These are phyloP conservation scores for Mamestra configurata DNA, from an alignment of 1,140 invertebrate species.

Conservation along the genomic window DNA sequence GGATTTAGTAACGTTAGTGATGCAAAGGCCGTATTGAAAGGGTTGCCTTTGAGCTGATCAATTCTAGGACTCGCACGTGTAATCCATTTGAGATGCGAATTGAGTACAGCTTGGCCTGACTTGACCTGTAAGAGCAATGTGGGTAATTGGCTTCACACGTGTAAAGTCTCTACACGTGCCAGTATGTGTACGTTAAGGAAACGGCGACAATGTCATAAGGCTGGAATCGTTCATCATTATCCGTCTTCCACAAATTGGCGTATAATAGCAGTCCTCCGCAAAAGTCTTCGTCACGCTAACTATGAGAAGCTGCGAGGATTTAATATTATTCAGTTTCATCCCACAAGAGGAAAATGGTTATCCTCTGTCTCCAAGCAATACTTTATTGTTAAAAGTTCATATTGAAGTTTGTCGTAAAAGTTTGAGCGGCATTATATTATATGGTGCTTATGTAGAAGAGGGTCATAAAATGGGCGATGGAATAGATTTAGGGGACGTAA, in stretches of 20 bases:
- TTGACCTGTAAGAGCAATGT: neutral
- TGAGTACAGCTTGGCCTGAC: neutral
- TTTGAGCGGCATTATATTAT: slow-evolving; percentile 10
- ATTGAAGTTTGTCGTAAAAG: slow-evolving; percentile 7
- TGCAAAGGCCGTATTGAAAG: neutral
- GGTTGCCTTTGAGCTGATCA: neutral
- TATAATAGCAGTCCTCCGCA: neutral
- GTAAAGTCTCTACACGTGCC: too few relatives aligned
- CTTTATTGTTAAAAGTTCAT: slow-evolving; percentile 35
- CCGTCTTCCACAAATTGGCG: slow-evolving; percentile 6
- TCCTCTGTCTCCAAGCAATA: slow-evolving; percentile 2
- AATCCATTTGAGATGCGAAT: neutral
- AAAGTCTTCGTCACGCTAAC: slow-evolving; percentile 27
- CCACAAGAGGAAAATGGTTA: slow-evolving; percentile 11
- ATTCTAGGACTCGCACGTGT: neutral
- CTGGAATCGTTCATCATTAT: slow-evolving; percentile 2
- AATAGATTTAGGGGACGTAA: neutral
- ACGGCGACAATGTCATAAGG: neutral
- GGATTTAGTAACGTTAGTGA: neutral
- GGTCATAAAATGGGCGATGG: neutral
- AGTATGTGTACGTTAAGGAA: neutral
- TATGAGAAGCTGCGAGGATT: slow-evolving; percentile 11
- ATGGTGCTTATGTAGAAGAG: slow-evolving; percentile 18
- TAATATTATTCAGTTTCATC: slow-evolving; percentile 32
- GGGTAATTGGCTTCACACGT: neutral